Evolutionary conservation across 2,113 vertebrate species (phyloP), one percentile per base, ranked within the genome.

Genomic region (Larimichthys crocea): DNA sequence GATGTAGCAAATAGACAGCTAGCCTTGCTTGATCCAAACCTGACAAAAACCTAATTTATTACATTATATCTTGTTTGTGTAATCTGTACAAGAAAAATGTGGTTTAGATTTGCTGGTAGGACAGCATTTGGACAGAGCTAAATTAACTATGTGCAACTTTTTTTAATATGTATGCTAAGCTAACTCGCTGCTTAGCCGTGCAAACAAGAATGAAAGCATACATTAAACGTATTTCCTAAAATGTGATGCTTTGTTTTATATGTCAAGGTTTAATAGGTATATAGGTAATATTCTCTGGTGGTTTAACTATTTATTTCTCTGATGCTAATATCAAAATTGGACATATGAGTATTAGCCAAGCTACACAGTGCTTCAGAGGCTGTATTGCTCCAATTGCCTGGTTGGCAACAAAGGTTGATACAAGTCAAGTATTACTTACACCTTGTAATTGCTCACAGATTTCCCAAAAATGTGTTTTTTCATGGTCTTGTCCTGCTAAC

Each of bases 341-440:
- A 35, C 4, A 60, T 20, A 42, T 35, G 53, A 8, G 16, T 48
- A 44, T 69, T n/a, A 40, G 35, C 35, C 7, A 40, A 9, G 7
- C 35, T 22, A n/a, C 22, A 24, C 19, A 40, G 29, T 67, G 16
- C 26, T 70, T 22, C 10, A 19, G 14, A 73, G 31, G 29, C 57
- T 10, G 46, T 46, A 10, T 42, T 31, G 26, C 62, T 86, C 22
- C n/a, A 46, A n/a, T 74, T 70, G 9, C 4, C 61, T 44, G 10
- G 56, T 74, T 76, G 62, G 62, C 42, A 68, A 40, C 9, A 74
- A 40, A 60, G 55, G 59, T 11, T 50, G 75, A 82, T 73, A 44
- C 62, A 50, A 76, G 71, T 82, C 17, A 53, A 19, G 61, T 19
- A 66, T 61, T 40, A 40, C 35, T 40, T 40, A 40, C 35, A 40